Evolutionary conservation across 2,113 vertebrate species (phyloP), one percentile per base, ranked within the genome.

Genomic region (Phasianus colchicus): DNA sequence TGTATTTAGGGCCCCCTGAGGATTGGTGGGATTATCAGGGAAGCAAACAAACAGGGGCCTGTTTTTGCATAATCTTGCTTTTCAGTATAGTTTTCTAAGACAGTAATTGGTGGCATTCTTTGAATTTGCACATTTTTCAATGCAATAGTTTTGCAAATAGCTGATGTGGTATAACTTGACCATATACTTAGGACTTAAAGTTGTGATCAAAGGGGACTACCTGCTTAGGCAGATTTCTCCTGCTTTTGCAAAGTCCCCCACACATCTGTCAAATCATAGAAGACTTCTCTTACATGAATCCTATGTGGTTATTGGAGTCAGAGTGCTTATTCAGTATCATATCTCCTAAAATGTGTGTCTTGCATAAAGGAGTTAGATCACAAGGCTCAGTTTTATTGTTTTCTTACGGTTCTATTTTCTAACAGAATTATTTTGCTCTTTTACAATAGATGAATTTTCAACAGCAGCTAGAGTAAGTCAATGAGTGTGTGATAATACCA

Each of bases 341-440:
- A 38, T 72, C 16, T 78, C 36, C 48, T 67, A 32, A 80, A 12
- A 86, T 86, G 20, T 29, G 30, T 50, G 20, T 17, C n/a, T 55
- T 88, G 8, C 1, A 2, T 10, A 61, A 60, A 67, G 52, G 64
- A 83, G 42, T 58, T 70, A 66, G 55, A 90, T 78, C 89, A 80
- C 57, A 65, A 78, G 77, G 3, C 57, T 57, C 42, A 36, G 34
- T 89, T 94, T 94, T 69, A 92, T 74, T 86, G 50, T 19, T 88
- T 95, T 38, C 60, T 90, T 64, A 74, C 52, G 86, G 27, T 75
- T 95, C 58, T 84, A 8, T 70, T 89, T 81, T 83, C 47, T 64
- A 85, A 74, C 61, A 61, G 34, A 81, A 87, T 43, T 73, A 64
- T 55, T 84, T 94, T 84, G 5, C n/a, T 90, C 10, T 95, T 93